phyloP scores from a whole-genome alignment of 1,140 invertebrate genomes.

The Subanguina moxae region DNA sequence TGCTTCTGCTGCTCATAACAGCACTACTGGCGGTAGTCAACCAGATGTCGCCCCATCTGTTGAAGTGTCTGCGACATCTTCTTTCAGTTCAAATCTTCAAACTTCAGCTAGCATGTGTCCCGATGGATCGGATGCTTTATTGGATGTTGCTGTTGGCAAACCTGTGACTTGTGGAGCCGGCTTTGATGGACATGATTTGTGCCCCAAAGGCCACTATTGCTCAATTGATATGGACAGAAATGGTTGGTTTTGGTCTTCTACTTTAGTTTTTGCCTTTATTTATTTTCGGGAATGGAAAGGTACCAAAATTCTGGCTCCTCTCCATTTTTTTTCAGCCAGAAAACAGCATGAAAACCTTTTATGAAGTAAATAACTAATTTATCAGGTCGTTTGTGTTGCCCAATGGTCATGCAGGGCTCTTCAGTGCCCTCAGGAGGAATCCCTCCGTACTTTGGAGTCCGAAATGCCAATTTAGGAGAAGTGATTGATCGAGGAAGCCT shows the following conservation, averaged over 20 bases:
- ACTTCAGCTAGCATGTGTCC: slow-evolving; percentile 47
- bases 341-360: no score
- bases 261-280: no score
- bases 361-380: background rate
- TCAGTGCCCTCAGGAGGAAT: slow-evolving; percentile 41
- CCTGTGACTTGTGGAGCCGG: slow-evolving; percentile 48
- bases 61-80: slow-evolving; percentile 3
- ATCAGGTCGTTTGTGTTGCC: slow-evolving; percentile 52
- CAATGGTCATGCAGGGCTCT: slow-evolving; percentile 38
- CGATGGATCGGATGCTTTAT: slow-evolving; percentile 55
- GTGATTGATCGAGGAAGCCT: slow-evolving; percentile 49
- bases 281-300: no score
- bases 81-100: slow-evolving; percentile 4
- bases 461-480: slow-evolving; percentile 49
- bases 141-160: slow-evolving; percentile 35
- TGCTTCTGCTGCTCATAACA: background rate
- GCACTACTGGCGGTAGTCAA: background rate
- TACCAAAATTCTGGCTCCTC: no score
- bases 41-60: slow-evolving; percentile 5
- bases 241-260: background rate
- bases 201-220: slow-evolving; percentile 54
- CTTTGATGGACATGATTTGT: slow-evolving; percentile 51
- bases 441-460: slow-evolving; percentile 51
- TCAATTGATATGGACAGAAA: slow-evolving; percentile 51
- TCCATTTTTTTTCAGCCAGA: no score